A percentile compares a stretch with the other conserved stretches of the same genome.
phyloP scores from a whole-genome alignment of 1,140 invertebrate genomes.

The Nebria ingens region DNA sequence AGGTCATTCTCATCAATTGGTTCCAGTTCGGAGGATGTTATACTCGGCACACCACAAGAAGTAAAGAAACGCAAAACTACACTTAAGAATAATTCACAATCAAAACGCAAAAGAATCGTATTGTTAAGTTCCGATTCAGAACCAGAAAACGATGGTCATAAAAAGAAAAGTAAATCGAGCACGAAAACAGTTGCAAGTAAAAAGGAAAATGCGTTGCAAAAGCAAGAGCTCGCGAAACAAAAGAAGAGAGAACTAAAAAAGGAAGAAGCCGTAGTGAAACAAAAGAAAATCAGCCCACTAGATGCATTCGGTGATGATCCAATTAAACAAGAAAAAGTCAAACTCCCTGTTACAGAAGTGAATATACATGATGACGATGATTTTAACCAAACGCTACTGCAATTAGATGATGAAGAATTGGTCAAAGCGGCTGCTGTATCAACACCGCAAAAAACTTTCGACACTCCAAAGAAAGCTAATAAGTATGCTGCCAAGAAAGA shows the following conservation, averaged over 20 bases:
- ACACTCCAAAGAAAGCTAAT: neutral
- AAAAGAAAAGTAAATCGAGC: constrained; percentile 11
- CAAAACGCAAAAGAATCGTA: constrained; percentile 22
- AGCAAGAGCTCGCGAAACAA: neutral
- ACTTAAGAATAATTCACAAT: constrained; percentile 11
- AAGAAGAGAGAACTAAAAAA: neutral
- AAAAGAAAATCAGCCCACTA: constrained; percentile 12
- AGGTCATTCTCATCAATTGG: neutral
- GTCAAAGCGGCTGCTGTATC: constrained; percentile 23
- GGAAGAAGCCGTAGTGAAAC: neutral
- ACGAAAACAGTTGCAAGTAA: constrained; percentile 20
- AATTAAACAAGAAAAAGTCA: constrained; percentile 28
- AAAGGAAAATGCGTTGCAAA: constrained; percentile 19
- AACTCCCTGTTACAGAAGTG: constrained; percentile 29
- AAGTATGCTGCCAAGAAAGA: neutral
- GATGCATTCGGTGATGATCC: constrained; percentile 37
- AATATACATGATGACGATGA: constrained; percentile 54
- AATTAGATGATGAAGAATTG: constrained; percentile 42
- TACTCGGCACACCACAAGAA: constrained; percentile 22
- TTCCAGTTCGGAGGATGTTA: constrained; percentile 23
- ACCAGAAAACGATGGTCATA: constrained; percentile 15
- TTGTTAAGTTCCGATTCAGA: constrained; percentile 33
- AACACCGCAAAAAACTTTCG: neutral
- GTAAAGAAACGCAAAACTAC: constrained; percentile 14
- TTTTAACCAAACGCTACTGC: constrained; percentile 52